Conservation (phyloP, 2,888 invertebrate species). For the Aromia moschata region DNA sequence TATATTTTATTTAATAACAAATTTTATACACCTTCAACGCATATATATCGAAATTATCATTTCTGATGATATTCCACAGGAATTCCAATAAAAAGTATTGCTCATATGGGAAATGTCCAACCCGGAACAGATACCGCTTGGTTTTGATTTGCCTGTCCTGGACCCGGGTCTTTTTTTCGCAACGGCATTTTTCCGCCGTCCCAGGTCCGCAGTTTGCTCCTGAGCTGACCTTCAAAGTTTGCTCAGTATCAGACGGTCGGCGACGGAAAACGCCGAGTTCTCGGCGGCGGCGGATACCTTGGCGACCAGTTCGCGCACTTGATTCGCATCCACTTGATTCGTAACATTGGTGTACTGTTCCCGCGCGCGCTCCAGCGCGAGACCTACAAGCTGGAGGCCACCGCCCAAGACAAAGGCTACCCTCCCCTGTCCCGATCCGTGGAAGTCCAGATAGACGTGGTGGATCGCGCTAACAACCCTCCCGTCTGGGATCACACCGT, state of each 20-base stretch:
- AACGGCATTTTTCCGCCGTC: slow-evolving; percentile 4
- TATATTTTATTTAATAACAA: no score
- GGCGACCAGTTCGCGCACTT: slow-evolving; percentile 14
- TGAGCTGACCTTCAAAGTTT: background rate
- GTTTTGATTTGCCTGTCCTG: background rate
- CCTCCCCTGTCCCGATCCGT: slow-evolving; percentile 95
- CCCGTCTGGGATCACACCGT: slow-evolving; percentile 96
- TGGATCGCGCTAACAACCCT: slow-evolving; percentile 97
- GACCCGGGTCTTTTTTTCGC: background rate
- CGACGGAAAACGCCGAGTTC: background rate
- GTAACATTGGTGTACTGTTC: slow-evolving; percentile 39
- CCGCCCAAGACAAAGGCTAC: slow-evolving; percentile 97
- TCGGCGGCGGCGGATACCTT: slow-evolving; percentile 6
- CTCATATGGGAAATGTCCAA: no score
- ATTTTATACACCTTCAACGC: no score
- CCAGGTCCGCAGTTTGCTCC: background rate
- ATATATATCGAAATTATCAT: no score
- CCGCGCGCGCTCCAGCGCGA: slow-evolving; percentile 74
- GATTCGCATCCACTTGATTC: slow-evolving; percentile 33
- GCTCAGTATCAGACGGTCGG: background rate
- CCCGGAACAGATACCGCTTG: no score
- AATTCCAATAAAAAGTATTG: no score
- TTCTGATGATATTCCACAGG: no score
- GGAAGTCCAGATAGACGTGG: slow-evolving; percentile 98
- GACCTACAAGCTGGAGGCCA: slow-evolving; percentile 97